These are phyloP conservation scores for Bombus confusus DNA, from an alignment of 1,140 invertebrate genomes.

Conservation along the genomic window DNA sequence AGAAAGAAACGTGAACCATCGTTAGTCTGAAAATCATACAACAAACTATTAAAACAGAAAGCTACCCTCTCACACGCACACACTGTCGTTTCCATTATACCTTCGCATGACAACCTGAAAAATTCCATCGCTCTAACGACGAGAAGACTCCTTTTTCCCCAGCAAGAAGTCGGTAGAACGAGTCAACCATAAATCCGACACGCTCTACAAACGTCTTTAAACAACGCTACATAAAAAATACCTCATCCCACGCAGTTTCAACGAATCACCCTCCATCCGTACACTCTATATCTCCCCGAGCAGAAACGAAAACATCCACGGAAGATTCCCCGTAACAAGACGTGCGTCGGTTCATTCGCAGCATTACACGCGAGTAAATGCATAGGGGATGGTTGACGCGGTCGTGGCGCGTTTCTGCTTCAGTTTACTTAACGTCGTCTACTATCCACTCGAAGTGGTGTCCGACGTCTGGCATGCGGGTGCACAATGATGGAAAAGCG, in stretches of 20 bases:
- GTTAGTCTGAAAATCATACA: no score
- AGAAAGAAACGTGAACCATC: no score
- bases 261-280: background rate
- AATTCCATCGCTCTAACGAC: no score
- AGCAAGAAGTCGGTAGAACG: no score
- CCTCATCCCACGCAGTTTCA: background rate
- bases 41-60: no score
- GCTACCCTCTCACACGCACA: no score
- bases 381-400: background rate
- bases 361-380: background rate
- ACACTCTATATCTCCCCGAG: background rate
- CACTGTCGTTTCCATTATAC: no score
- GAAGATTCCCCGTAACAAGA: background rate
- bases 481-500: slow-evolving; percentile 10
- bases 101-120: no score
- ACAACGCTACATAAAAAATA: background rate
- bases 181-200: background rate
- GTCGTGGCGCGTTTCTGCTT: slow-evolving; percentile 55
- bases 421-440: slow-evolving; percentile 81
- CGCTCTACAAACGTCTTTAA: background rate
- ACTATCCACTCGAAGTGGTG: slow-evolving; percentile 70
- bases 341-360: no score
- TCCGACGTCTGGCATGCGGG: slow-evolving; percentile 30
- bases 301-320: background rate
- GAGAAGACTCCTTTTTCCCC: no score